A percentile compares a stretch with the other conserved stretches of the same genome.
phyloP scores from a whole-genome alignment of 2,888 invertebrate genomes.

The Sminthurides aquaticus region DNA sequence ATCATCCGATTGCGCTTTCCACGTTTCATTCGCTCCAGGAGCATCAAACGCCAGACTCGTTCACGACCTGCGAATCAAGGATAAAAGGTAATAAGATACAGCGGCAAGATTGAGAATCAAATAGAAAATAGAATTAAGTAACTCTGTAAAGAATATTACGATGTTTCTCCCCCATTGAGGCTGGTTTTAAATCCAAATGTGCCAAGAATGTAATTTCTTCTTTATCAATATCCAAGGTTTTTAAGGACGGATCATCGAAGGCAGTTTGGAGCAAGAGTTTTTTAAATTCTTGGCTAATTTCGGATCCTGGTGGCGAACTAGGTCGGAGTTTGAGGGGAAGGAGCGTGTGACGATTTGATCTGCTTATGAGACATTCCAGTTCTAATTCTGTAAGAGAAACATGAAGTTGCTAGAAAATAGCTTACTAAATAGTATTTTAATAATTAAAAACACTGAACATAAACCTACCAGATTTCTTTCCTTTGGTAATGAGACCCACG shows the following conservation, averaged over 20 bases:
- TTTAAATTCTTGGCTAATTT: slow-evolving; percentile 23
- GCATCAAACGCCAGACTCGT: slow-evolving; percentile 33
- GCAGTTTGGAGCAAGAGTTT: slow-evolving; percentile 23
- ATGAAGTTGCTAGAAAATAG: too few species aligned
- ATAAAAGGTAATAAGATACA: too few species aligned
- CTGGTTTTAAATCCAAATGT: slow-evolving; percentile 35
- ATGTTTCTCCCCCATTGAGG: slow-evolving; percentile 28
- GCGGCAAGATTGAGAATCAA: too few species aligned
- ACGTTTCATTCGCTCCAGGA: slow-evolving; percentile 34
- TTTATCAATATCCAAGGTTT: slow-evolving; percentile 19
- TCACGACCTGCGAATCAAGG: slow-evolving; percentile 30
- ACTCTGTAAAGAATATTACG: too few species aligned
- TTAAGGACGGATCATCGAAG: slow-evolving; percentile 37
- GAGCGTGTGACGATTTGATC: slow-evolving; percentile 31
- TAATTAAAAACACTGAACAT: too few species aligned
- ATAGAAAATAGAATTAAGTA: not conserved
- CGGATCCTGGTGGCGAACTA: slow-evolving; percentile 17
- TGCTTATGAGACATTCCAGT: slow-evolving; percentile 33
- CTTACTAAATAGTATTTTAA: too few species aligned
- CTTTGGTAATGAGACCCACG: slow-evolving; percentile 32
- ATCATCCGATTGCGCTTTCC: slow-evolving; percentile 25
- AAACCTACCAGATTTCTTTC: slow-evolving; percentile 32
- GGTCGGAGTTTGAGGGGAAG: slow-evolving; percentile 34
- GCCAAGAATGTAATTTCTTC: slow-evolving; percentile 32
- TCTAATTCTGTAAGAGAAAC: slow-evolving; percentile 33